Base-by-base conservation (phyloP, 2,797 vertebrate species). In the Aselliscus stoliczkanus region DNA sequence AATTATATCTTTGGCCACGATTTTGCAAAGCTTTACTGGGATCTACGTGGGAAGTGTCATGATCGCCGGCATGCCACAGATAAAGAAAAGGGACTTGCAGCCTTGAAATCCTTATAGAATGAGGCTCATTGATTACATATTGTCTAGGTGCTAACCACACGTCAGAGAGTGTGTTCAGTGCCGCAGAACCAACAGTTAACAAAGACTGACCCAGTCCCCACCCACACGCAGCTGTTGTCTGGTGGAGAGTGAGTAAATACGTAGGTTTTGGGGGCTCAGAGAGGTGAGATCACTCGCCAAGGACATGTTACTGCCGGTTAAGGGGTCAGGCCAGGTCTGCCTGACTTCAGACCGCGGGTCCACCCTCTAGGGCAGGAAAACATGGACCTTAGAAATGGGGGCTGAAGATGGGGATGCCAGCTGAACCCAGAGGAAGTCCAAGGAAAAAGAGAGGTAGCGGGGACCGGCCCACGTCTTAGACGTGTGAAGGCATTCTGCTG, bases 21-120 rank as follows among this genome's bases (percentile, higher is more conserved):
- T 69, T 91, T 92, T 88, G 70, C 37, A 92, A 94, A 93, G n/a
- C 11, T 25, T 69, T 82, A 7, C 27, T 80, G 39, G 62, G 37
- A 70, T 65, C 2, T 39, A 2, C 2, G 8, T 29, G 29, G 37
- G n/a, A 77, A 44, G 7, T n/a, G n/a, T 56, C 72, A 50, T 18
- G 72, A 34, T 37, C 39, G 27, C n/a, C 10, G 42, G 37, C 7
- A 29, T 69, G 84, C 31, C 34, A 60, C 69, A 65, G 50, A 47
- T 25, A 65, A 62, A 42, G 25, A 47, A 60, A 13, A 20, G 8
- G 23, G 60, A 15, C n/a, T 44, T 70, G 17, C 20, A 58, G 62
- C 44, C 10, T 95, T 56, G n/a, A 87, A 56, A 58, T 27, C 25
- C 37, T 83, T 34, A 14, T 7, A 52, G 65, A 67, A 52, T 54